Percentiles rank a stretch among this genome's conserved stretches.
These are phyloP conservation scores for Mythimna loreyi DNA, from an alignment of 2,888 invertebrate species.

Conservation along the genomic window DNA sequence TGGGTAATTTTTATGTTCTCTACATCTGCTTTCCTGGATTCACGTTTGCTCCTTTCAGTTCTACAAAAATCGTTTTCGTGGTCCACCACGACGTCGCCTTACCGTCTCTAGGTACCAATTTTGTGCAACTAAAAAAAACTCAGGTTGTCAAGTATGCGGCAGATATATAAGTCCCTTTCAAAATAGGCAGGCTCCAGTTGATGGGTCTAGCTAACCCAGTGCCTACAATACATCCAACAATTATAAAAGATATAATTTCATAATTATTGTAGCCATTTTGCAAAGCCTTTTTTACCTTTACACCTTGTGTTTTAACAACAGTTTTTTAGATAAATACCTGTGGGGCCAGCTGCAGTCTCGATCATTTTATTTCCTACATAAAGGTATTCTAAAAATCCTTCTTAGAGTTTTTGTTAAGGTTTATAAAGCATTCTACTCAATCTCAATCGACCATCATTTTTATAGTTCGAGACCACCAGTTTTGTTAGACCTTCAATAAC, in stretches of 20 bases:
- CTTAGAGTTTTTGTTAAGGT: slow-evolving; percentile 64
- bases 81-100: no score
- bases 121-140: no score
- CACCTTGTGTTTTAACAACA: slow-evolving; percentile 23
- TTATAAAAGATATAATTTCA: background rate
- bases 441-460: slow-evolving; percentile 73
- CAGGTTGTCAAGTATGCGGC: no score
- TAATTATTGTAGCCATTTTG: background rate
- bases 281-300: background rate
- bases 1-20: no score
- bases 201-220: no score
- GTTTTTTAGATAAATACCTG: slow-evolving; percentile 20
- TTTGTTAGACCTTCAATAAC: slow-evolving; percentile 56
- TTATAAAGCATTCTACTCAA: slow-evolving; percentile 76
- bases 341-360: slow-evolving; percentile 35
- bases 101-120: no score
- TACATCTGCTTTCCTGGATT: no score
- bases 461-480: slow-evolving; percentile 63
- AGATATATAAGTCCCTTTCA: no score
- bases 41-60: no score
- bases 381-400: slow-evolving; percentile 63
- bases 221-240: background rate
- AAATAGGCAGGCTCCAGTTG: background rate
- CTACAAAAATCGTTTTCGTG: no score
- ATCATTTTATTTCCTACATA: slow-evolving; percentile 48